Evolutionary conservation across 2,113 vertebrate species (phyloP).

Genomic region (Ovis canadensis): DNA sequence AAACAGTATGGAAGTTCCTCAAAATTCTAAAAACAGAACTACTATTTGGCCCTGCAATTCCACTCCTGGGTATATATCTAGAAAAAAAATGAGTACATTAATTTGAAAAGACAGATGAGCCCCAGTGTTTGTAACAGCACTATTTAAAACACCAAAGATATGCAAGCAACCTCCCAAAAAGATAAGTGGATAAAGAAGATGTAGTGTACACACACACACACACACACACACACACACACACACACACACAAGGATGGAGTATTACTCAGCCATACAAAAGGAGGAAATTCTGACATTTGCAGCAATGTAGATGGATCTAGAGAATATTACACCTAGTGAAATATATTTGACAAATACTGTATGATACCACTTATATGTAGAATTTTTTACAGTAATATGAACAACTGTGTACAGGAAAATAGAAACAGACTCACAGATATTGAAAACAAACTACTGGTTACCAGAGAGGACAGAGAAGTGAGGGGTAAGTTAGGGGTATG

Average conservation of each 20-base stretch:
- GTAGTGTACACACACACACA: not conserved
- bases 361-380: not conserved
- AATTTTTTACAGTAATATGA: not conserved
- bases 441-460: not conserved
- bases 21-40: not conserved
- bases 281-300: not conserved
- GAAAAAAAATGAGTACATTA: not conserved
- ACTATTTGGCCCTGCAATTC: not conserved
- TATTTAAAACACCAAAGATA: not conserved
- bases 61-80: not conserved
- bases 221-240: not conserved
- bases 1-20: not conserved
- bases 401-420: not conserved
- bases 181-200: not conserved
- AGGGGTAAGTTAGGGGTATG: not conserved
- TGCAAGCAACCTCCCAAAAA: not conserved
- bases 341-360: not conserved
- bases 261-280: not conserved
- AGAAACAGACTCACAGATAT: not conserved
- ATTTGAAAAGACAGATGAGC: not conserved
- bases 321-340: not conserved
- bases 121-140: not conserved
- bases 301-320: not conserved
- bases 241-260: not conserved
- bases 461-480: not conserved